phyloP scores from a whole-genome alignment of 2,888 invertebrate species.

The Lithophane ornitopus region DNA sequence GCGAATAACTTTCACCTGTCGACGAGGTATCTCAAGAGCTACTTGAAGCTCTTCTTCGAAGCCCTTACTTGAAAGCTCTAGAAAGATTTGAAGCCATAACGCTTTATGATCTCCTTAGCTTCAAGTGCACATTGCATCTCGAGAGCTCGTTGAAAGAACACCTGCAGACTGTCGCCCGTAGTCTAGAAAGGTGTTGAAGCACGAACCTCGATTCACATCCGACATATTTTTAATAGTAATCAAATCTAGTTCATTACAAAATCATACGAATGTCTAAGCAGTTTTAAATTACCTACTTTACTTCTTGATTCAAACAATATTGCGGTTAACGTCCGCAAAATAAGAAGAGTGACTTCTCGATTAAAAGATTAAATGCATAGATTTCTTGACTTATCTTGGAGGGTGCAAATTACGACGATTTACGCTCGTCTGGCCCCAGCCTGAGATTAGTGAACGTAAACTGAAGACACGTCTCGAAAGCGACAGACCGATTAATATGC shows the following conservation, averaged over 20 bases:
- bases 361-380: conserved; percentile 16
- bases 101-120: conserved; percentile 42
- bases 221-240: neutral
- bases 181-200: conserved; percentile 7
- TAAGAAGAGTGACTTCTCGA: conserved; percentile 4
- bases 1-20: conserved; percentile 43
- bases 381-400: conserved; percentile 25
- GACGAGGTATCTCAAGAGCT: conserved; percentile 25
- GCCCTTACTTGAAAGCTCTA: conserved; percentile 36
- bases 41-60: conserved; percentile 35
- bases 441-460: conserved; percentile 32
- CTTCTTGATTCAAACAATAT: neutral
- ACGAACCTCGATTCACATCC: neutral
- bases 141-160: conserved; percentile 34
- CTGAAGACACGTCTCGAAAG: conserved; percentile 20
- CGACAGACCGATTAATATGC: conserved; percentile 43
- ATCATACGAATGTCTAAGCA: neutral
- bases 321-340: neutral
- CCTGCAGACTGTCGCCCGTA: conserved; percentile 18
- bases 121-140: conserved; percentile 41
- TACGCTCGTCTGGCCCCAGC: conserved; percentile 15
- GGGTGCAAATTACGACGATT: conserved; percentile 23
- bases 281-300: neutral
- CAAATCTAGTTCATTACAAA: neutral
- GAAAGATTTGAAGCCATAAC: conserved; percentile 33